Evolutionary conservation across 2,797 vertebrate species (phyloP).

Genomic region (Taeniopygia guttata): DNA sequence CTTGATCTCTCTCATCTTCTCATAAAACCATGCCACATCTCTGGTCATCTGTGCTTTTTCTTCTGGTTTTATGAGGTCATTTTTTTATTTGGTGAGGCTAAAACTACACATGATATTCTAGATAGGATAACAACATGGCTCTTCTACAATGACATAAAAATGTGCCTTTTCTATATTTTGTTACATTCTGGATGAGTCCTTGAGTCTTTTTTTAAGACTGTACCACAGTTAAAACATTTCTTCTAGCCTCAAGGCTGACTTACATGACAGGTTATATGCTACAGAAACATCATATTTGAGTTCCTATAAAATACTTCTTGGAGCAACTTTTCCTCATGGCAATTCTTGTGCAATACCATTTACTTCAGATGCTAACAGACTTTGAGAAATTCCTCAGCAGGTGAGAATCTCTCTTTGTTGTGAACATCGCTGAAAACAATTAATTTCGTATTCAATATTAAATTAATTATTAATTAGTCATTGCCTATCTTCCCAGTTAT

Average conservation of each 20-base stretch:
- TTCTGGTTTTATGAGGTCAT: not conserved
- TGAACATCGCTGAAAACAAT: not conserved
- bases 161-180: not conserved
- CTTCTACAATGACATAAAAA: not conserved
- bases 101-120: not conserved
- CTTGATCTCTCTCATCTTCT: not conserved
- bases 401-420: not conserved
- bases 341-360: not conserved
- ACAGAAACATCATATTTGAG: not conserved
- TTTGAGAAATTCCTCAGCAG: not conserved
- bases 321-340: not conserved
- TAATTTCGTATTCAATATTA: not conserved
- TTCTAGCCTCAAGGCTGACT: not conserved
- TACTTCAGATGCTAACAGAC: not conserved
- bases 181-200: not conserved
- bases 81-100: not conserved
- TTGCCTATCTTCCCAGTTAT: not conserved
- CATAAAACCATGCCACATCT: not conserved
- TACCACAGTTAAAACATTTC: not conserved
- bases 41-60: not conserved
- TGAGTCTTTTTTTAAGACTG: not conserved
- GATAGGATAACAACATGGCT: not conserved
- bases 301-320: not conserved
- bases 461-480: not conserved
- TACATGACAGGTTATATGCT: not conserved